Evolutionary conservation across 2,113 vertebrate species (phyloP).

Genomic region (Leucosticte australis): DNA sequence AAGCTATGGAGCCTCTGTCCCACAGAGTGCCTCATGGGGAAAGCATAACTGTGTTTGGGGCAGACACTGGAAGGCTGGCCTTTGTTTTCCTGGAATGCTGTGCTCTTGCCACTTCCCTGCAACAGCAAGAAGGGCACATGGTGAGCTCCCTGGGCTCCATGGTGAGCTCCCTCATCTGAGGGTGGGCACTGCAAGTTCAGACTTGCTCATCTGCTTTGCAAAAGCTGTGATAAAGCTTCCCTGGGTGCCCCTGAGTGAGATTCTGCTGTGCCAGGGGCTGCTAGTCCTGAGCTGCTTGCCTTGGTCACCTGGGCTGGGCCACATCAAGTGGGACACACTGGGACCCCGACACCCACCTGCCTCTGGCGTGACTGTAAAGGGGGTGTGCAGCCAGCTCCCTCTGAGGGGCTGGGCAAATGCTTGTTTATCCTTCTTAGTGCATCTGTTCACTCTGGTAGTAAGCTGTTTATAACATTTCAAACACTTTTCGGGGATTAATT

Average conservation of each 20-base stretch:
- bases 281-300: background rate
- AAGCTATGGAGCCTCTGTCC: background rate
- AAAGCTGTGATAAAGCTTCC: background rate
- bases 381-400: background rate
- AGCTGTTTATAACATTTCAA: conserved; percentile 26
- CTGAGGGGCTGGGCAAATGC: background rate
- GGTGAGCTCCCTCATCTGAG: background rate
- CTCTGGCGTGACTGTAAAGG: background rate
- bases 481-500: background rate
- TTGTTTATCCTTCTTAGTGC: background rate
- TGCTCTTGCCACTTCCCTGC: background rate
- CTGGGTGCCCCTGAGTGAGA: background rate
- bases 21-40: background rate
- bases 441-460: background rate
- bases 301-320: background rate
- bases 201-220: background rate
- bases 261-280: background rate
- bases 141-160: background rate
- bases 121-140: accelerated
- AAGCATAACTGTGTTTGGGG: background rate
- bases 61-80: background rate
- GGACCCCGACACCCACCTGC: accelerated
- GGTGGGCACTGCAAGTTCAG: background rate
- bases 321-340: accelerated
- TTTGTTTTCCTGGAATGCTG: background rate